Percentiles rank a stretch among this genome's conserved stretches.
Conservation (phyloP, 2,888 invertebrate species). For the Drosophila sordidapex region DNA sequence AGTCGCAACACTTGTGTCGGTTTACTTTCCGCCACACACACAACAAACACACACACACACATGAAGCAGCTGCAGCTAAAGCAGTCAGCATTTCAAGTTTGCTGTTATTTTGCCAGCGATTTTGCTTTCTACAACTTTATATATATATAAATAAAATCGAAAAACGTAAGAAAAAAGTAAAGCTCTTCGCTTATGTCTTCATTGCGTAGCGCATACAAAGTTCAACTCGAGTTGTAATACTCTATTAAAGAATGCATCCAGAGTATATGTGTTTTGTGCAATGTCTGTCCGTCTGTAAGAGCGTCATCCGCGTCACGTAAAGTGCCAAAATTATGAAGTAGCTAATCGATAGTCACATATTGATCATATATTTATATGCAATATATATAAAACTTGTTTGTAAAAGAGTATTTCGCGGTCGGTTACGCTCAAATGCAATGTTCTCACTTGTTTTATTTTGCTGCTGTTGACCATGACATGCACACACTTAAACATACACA, state of each 20-base stretch:
- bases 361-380: too few species aligned
- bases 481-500: constrained; percentile 17
- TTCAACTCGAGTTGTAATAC: background rate
- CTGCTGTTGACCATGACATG: constrained; percentile 64
- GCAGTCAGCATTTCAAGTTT: constrained; percentile 17
- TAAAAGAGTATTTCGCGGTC: background rate
- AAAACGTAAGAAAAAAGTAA: background rate
- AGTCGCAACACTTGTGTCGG: constrained; percentile 80
- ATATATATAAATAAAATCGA: background rate
- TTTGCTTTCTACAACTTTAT: background rate
- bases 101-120: constrained; percentile 13
- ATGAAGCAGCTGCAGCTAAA: constrained; percentile 50
- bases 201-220: background rate
- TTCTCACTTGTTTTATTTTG: constrained; percentile 15
- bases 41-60: constrained; percentile 21
- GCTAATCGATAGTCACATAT: too few species aligned
- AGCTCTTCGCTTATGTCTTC: background rate
- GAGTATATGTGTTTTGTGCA: background rate
- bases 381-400: too few species aligned
- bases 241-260: background rate
- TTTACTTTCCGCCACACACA: constrained; percentile 66
- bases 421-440: background rate
- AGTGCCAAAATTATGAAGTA: background rate
- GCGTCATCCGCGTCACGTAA: background rate
- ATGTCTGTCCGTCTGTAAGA: background rate